phyloP scores from a whole-genome alignment of 2,888 invertebrate genomes.

The Halictus ligatus region DNA sequence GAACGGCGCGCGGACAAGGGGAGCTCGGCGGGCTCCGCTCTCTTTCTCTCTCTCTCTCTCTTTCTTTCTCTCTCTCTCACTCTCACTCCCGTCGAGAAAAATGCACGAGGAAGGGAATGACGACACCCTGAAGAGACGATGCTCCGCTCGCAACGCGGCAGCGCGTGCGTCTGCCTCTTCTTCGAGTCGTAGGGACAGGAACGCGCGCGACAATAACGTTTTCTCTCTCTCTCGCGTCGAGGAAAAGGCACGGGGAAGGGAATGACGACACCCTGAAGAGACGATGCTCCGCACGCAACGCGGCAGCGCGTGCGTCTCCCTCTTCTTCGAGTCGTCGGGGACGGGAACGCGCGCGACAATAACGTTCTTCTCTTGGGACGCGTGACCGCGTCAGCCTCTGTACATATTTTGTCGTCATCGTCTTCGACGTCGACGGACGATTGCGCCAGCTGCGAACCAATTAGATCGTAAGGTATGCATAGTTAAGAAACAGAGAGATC shows the following conservation, averaged over 20 bases:
- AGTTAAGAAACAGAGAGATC: constrained; percentile 39
- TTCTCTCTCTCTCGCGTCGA: not conserved
- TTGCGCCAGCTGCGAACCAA: constrained; percentile 36
- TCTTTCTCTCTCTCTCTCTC: not conserved
- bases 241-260: too few relatives aligned
- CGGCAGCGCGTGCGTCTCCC: too few relatives aligned
- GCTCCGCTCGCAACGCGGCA: too few relatives aligned
- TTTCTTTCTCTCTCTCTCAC: not conserved
- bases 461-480: constrained; percentile 37
- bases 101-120: too few relatives aligned
- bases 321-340: not conserved
- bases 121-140: too few relatives aligned
- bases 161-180: too few relatives aligned
- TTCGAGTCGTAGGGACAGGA: not conserved
- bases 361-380: not conserved
- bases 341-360: not conserved
- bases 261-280: too few relatives aligned
- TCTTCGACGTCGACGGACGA: constrained; percentile 27
- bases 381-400: constrained; percentile 18
- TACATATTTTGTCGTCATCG: constrained; percentile 43
- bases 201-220: not conserved
- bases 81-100: not conserved
- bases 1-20: constrained; percentile 6
- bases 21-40: not conserved
- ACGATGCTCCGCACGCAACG: too few relatives aligned